Conservation (phyloP, 64 coral and sea anemone genomes). For the Cladopsammia gracilis region DNA sequence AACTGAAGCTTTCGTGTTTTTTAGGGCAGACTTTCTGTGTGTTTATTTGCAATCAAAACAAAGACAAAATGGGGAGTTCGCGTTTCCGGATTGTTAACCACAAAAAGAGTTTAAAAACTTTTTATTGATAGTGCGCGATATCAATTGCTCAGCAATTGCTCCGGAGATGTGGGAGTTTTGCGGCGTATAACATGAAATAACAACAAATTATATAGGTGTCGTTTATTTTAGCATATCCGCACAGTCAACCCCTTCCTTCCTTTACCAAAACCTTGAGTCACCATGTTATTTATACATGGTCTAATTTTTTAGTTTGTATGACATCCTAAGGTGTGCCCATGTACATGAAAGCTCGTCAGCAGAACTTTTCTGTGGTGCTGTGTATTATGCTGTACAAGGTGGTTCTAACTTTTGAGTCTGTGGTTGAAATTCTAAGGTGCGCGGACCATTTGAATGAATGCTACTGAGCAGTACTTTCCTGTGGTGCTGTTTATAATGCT, state of each 20-base stretch:
- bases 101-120: conserved; percentile 39
- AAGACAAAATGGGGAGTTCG: background rate
- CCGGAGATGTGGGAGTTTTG: background rate
- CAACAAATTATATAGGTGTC: background rate
- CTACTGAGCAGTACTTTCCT: too few species aligned
- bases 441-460: too few species aligned
- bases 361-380: too few species aligned
- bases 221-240: background rate
- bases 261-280: too few species aligned
- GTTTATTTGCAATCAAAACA: conserved; percentile 47
- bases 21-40: background rate
- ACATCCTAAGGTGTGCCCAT: too few species aligned
- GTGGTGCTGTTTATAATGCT: too few species aligned
- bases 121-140: background rate
- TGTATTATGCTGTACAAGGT: too few species aligned
- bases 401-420: too few species aligned
- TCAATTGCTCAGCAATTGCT: conserved; percentile 3
- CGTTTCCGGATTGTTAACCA: conserved; percentile 13
- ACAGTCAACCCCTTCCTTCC: background rate
- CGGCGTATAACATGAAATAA: background rate
- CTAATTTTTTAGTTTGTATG: too few species aligned
- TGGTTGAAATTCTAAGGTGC: too few species aligned
- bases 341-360: too few species aligned
- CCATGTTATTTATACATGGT: too few species aligned
- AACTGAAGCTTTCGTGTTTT: conserved; percentile 11